Evolutionary conservation across 2,113 vertebrate genomes (phyloP), one percentile per base, ranked within the genome.

Genomic region (Dipodomys ordii): DNA sequence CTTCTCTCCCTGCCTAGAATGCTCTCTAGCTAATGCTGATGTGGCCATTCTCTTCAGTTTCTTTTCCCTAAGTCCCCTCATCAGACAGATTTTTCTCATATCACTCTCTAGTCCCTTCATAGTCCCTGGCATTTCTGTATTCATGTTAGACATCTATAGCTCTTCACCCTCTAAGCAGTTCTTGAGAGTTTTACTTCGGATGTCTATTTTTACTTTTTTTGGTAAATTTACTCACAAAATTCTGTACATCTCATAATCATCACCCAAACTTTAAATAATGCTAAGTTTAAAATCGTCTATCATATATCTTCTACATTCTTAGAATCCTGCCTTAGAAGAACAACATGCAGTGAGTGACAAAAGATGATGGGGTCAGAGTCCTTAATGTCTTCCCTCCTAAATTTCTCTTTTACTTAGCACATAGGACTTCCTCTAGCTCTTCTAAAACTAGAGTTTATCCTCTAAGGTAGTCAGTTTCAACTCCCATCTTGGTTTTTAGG

Each of bases 191-290:
- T 90, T 92, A 30, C 25, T 79, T 87, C 18, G 78, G 32, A 28
- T 71, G 9, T 88, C 72, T 86, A 35, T 18, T 49, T 39, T 65
- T 60, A 84, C 32, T 10, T 57, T 67, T 20, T n/a, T 5, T 62
- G 15, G 32, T 25, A 67, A 76, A 71, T 62, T 83, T 89, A 83
- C 69, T 35, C 15, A 35, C 74, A 89, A 60, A 44, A 88, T 16
- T 87, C 71, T 77, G 44, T 65, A 79, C 53, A 88, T 39, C 39
- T 32, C 49, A 2, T 74, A 57, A 60, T 82, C 89, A 68, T 89
- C n/a, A 71, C n/a, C 39, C 39, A 39, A 30, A 20, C 39, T 19
- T 78, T 27, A 67, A 16, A 57, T 46, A 27, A 46, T 4, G 2
- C 71, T 13, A 39, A 83, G 32, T 32, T 35, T 13, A 53, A 65